Percentiles rank a stretch among this genome's conserved stretches.
Evolutionary conservation across 2,797 vertebrate genomes (phyloP).

Genomic region (Remorina albescens): DNA sequence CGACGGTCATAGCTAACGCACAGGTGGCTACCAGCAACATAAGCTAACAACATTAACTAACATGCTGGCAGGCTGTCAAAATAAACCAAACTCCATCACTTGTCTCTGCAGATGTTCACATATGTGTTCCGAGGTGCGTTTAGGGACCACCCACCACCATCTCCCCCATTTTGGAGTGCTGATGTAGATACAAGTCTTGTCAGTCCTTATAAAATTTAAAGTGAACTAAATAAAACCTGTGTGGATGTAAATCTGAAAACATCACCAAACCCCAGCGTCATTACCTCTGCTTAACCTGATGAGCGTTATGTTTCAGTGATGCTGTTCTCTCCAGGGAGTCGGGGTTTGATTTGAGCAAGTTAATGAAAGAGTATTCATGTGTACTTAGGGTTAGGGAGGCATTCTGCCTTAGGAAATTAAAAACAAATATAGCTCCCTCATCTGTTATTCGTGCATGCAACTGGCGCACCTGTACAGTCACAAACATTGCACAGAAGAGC

Average conservation of each 20-base stretch:
- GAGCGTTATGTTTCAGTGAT: background rate
- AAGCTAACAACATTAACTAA: constrained; percentile 26
- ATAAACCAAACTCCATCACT: constrained; percentile 9
- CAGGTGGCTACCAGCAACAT: constrained; percentile 28
- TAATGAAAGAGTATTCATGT: constrained; percentile 23
- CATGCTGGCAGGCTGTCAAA: constrained; percentile 10
- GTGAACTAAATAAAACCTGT: background rate
- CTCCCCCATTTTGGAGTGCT: background rate
- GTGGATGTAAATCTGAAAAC: background rate
- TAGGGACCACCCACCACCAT: background rate
- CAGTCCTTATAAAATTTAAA: constrained; percentile 1
- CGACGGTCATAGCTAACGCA: constrained; percentile 8
- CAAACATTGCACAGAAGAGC: constrained; percentile 11
- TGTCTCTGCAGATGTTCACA: constrained; percentile 5
- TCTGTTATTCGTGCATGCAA: constrained; percentile 51
- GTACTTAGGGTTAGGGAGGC: constrained; percentile 5
- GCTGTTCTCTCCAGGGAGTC: background rate
- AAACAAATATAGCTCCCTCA: constrained; percentile 48
- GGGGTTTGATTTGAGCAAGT: constrained; percentile 6
- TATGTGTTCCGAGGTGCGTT: background rate
- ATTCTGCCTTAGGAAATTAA: constrained; percentile 49
- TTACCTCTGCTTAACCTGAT: constrained; percentile 24
- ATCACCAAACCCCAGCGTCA: background rate
- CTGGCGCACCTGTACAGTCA: constrained; percentile 11
- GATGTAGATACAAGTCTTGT: background rate